Percentiles rank a stretch among this genome's conserved stretches.
phyloP scores from a whole-genome alignment of 2,888 invertebrate species.

The Peribatodes rhomboidaria region DNA sequence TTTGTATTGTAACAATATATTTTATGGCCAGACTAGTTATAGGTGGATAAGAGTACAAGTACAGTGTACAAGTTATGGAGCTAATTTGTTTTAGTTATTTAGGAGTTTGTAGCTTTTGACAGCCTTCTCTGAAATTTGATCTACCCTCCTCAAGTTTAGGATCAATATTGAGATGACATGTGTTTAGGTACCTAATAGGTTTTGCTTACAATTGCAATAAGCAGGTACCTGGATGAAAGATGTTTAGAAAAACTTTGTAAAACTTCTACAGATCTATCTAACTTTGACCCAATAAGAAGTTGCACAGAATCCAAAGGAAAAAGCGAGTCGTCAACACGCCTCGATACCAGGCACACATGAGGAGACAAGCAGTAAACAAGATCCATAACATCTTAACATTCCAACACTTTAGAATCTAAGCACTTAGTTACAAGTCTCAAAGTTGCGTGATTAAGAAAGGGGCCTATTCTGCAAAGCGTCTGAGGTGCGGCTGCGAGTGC shows the following conservation, averaged over 20 bases:
- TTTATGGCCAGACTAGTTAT: no score
- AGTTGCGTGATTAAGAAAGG: constrained; percentile 21
- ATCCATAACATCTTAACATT: constrained; percentile 22
- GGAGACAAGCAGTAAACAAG: constrained; percentile 44
- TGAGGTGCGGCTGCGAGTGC: constrained; percentile 66
- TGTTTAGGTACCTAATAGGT: no score
- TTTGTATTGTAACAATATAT: no score
- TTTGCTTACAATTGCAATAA: no score
- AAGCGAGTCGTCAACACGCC: constrained; percentile 46
- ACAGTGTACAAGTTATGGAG: no score
- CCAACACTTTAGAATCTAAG: constrained; percentile 20
- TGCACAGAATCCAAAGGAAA: constrained; percentile 44
- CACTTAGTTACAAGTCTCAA: constrained; percentile 23
- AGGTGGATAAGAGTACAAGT: no score
- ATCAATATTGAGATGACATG: no score
- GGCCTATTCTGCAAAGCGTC: constrained; percentile 44
- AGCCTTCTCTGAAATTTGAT: no score
- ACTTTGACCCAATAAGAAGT: constrained; percentile 39
- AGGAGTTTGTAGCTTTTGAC: no score
- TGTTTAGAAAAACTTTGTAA: neutral
- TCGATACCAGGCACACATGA: constrained; percentile 42
- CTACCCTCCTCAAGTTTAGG: no score
- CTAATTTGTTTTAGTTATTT: no score
- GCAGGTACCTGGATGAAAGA: neutral
- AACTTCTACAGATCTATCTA: neutral